Base-by-base conservation (phyloP, 1,140 invertebrate genomes). In the Pogonomyrmex californicus region DNA sequence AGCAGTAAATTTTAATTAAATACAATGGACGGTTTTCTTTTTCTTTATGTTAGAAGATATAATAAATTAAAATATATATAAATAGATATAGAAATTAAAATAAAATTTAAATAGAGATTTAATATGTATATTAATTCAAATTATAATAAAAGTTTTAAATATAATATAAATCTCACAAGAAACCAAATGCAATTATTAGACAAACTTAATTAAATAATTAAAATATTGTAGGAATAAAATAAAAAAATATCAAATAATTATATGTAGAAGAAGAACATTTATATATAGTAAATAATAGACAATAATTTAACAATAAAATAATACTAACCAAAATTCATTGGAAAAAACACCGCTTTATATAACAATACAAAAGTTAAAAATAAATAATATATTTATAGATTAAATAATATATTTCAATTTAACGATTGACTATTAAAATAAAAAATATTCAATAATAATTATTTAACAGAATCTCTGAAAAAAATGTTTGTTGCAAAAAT, bases 1-100 rank as follows among this genome's bases (percentile, higher is more conserved):
- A 36, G 30, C 30, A 63, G 10, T 63, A 0, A 36, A 78, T 65
- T 78, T 65, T 36, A 78, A 63, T 65, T 47, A 4, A 30, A 63
- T 63, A 47, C 36, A 78, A 78, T 78, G 75, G 75, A 78, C 75
- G 75, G 75, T 47, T 63, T 3, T 30, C 14, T 56, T 62, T 63
- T 60, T 30, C 14, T 56, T 62, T 63, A 62, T 36, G 3, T n/a
- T 65, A 30, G 4, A 36, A 17, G 65, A 78, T 77, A 33, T 47
- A 47, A 17, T 5, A 2, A n/a, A 77, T 47, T 23, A 63, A 23
- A 12, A 23, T 36, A 65, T 49, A 47, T 47, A 23, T 23, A 23
- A 23, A 23, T 23, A 54, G 12, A 54, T 17, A 54, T 4, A 17
- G n/a, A 54, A 54, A 54, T 4, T 17, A 54, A 54, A 54, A 54